Evolutionary conservation across 2,888 invertebrate genomes (phyloP).

Genomic region (Danaus chrysippus): DNA sequence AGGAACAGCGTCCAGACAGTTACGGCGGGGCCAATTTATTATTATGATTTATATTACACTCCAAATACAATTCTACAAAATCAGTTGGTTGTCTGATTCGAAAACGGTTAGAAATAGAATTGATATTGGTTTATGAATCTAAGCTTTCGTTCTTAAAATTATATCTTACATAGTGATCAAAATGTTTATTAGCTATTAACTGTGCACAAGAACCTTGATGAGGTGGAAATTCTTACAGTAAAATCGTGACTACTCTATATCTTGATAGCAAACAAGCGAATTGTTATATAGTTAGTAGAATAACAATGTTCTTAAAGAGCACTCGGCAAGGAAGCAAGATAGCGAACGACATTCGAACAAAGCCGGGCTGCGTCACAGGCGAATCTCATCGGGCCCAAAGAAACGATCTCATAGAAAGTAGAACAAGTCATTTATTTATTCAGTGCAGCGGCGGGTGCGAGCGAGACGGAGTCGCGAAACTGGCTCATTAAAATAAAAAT

Average conservation of each 20-base stretch:
- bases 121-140: neutral
- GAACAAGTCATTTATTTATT: constrained; percentile 78
- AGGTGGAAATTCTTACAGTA: constrained; percentile 36
- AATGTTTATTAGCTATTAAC: constrained; percentile 18
- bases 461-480: constrained; percentile 66
- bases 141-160: neutral
- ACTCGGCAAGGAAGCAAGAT: constrained; percentile 32
- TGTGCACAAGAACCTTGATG: constrained; percentile 44
- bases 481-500: constrained; percentile 78
- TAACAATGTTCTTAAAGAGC: constrained; percentile 46
- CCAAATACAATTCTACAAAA: constrained; percentile 3
- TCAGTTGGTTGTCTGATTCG: neutral
- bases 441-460: constrained; percentile 70
- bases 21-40: constrained; percentile 23
- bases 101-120: constrained; percentile 5
- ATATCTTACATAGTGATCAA: constrained; percentile 5
- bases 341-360: constrained; percentile 28
- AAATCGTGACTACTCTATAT: constrained; percentile 55
- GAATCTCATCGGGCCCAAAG: constrained; percentile 65
- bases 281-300: constrained; percentile 49
- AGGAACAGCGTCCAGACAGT: constrained; percentile 19
- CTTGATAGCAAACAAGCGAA: constrained; percentile 42
- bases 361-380: constrained; percentile 39
- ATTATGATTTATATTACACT: constrained; percentile 21
- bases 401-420: constrained; percentile 78